phyloP scores from a whole-genome alignment of 2,888 invertebrate genomes.

The Holacanthella duospinosa region DNA sequence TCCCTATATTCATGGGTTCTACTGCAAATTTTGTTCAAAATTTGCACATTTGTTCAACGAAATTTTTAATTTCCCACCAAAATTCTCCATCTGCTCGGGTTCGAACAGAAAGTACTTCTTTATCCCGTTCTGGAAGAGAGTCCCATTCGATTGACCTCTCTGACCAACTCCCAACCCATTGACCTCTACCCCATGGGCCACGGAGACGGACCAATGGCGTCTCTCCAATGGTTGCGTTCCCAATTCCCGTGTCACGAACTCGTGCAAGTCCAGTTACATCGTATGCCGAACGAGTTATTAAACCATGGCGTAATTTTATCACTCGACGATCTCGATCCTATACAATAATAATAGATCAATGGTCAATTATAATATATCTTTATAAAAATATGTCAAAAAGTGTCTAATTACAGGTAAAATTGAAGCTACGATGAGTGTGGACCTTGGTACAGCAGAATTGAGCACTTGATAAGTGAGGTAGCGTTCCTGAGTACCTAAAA shows the following conservation, averaged over 20 bases:
- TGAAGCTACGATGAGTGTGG: conserved; percentile 57
- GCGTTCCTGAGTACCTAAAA: conserved; percentile 53
- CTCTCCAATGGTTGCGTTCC: conserved; percentile 44
- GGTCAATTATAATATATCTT: not conserved
- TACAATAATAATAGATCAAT: conserved; percentile 15
- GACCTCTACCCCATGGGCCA: conserved; percentile 56
- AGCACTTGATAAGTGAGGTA: conserved; percentile 57
- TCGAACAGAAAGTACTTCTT: conserved; percentile 52
- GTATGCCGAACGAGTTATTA: conserved; percentile 58
- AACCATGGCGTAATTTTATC: conserved; percentile 51
- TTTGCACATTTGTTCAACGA: not conserved
- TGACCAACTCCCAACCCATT: conserved; percentile 63
- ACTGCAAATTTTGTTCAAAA: too few relatives aligned
- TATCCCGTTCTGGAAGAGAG: conserved; percentile 52
- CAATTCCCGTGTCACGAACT: conserved; percentile 46
- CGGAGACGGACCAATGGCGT: conserved; percentile 53
- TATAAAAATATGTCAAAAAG: not conserved
- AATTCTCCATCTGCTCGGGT: conserved; percentile 59
- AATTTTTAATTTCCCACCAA: conserved; percentile 45
- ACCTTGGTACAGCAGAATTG: conserved; percentile 58
- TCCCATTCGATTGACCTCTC: conserved; percentile 60
- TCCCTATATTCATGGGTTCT: too few relatives aligned
- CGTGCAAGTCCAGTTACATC: conserved; percentile 56
- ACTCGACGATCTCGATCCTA: conserved; percentile 50
- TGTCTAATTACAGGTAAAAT: conserved; percentile 48